These are phyloP conservation scores for Tetraodon nigroviridis DNA, from an alignment of 2,113 vertebrate genomes.

Conservation along the genomic window DNA sequence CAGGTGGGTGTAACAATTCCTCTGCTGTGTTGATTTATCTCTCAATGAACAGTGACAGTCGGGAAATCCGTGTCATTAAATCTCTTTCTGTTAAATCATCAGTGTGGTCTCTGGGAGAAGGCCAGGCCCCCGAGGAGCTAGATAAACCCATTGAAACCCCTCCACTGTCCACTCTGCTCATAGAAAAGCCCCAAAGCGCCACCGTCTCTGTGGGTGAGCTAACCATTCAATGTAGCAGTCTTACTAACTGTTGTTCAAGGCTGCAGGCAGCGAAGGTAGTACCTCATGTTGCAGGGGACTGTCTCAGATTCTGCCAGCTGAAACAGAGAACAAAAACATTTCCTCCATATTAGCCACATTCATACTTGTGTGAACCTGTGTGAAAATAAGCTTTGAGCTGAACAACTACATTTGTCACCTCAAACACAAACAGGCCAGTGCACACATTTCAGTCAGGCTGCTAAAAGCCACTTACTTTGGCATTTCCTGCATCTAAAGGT, in stretches of 20 bases:
- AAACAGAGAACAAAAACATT: too few relatives aligned
- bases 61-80: slow-evolving; percentile 16
- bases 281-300: too few relatives aligned
- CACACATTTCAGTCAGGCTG: background rate
- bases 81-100: slow-evolving; percentile 46
- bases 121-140: slow-evolving; percentile 79
- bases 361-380: background rate
- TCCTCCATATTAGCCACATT: too few relatives aligned
- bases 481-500: slow-evolving; percentile 70
- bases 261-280: too few relatives aligned
- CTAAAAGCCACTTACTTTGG: background rate
- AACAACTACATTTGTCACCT: too few relatives aligned
- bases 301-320: too few relatives aligned
- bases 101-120: slow-evolving; percentile 91
- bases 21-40: background rate
- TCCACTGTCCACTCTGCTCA: slow-evolving; percentile 82
- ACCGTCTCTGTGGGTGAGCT: slow-evolving; percentile 87
- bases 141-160: slow-evolving; percentile 80
- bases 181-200: slow-evolving; percentile 84
- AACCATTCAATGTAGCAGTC: background rate
- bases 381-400: background rate
- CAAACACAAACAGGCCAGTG: too few relatives aligned
- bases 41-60: slow-evolving; percentile 22
- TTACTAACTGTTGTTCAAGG: background rate
- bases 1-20: slow-evolving; percentile 37